phyloP scores from a whole-genome alignment of 2,888 invertebrate genomes.

The Sicus ferrugineus region DNA sequence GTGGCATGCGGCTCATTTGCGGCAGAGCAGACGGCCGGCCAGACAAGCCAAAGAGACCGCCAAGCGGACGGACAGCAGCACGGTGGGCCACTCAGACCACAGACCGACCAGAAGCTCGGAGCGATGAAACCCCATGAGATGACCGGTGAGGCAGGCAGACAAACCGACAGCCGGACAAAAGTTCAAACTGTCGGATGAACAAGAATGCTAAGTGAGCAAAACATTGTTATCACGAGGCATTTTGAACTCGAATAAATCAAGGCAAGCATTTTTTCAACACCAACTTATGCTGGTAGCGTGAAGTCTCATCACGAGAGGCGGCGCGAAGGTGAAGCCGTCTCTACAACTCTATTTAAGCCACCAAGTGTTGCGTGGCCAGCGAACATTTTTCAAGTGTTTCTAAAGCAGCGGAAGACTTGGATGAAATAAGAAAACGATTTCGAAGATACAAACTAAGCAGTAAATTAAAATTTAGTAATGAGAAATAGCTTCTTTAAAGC shows the following conservation, averaged over 20 bases:
- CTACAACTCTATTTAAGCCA: not conserved
- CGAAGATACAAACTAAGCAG: not conserved
- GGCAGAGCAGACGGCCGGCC: not conserved
- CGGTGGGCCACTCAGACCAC: not conserved
- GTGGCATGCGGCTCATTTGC: conserved; percentile 31
- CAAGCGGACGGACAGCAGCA: not conserved
- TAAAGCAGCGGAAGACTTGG: not conserved
- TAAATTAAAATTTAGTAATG: not conserved
- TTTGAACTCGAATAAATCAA: conserved; percentile 18
- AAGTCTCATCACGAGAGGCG: too few species aligned
- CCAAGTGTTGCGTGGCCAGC: not conserved
- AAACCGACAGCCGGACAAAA: not conserved
- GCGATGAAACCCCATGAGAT: not conserved
- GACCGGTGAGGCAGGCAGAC: not conserved
- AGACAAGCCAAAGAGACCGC: not conserved
- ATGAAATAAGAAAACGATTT: not conserved
- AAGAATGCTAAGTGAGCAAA: not conserved
- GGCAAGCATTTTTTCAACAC: not conserved
- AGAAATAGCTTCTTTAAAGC: too few species aligned
- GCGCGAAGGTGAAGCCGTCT: too few species aligned
- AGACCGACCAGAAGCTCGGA: not conserved
- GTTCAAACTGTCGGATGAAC: not conserved
- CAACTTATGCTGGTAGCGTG: too few species aligned
- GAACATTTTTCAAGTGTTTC: conserved; percentile 5
- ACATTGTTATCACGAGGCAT: not conserved